Percentiles rank a stretch among this genome's conserved stretches.
phyloP scores from a whole-genome alignment of 2,113 vertebrate genomes.

The Dipodomys merriami region DNA sequence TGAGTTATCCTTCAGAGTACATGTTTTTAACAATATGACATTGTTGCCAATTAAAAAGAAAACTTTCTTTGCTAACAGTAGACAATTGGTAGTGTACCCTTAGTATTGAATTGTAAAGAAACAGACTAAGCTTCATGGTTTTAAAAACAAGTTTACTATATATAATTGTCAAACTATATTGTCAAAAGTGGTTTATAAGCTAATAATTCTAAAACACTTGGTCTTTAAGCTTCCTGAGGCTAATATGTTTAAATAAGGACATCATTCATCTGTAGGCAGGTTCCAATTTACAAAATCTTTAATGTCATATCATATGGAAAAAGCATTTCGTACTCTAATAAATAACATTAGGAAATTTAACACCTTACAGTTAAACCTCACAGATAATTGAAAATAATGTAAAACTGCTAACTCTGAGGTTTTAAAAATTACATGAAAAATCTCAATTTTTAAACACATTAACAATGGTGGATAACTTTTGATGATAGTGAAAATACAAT shows the following conservation, averaged over 20 bases:
- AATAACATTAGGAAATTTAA: slow-evolving; percentile 40
- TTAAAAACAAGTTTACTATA: slow-evolving; percentile 9
- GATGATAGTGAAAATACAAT: slow-evolving; percentile 14
- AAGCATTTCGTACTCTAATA: slow-evolving; percentile 64
- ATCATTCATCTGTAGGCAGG: slow-evolving; percentile 61
- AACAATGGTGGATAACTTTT: slow-evolving; percentile 47
- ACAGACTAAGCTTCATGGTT: background rate
- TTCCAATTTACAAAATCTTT: slow-evolving; percentile 66
- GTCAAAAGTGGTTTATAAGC: slow-evolving; percentile 29
- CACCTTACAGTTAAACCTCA: slow-evolving; percentile 50
- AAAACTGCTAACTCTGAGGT: slow-evolving; percentile 23
- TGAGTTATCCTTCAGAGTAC: background rate
- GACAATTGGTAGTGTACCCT: background rate
- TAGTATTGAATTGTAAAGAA: slow-evolving; percentile 28
- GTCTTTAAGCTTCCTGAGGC: slow-evolving; percentile 41
- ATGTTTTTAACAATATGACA: slow-evolving; percentile 34
- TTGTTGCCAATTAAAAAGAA: background rate
- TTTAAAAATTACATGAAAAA: slow-evolving; percentile 59
- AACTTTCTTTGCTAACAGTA: background rate
- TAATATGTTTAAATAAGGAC: slow-evolving; percentile 64
- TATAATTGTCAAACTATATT: background rate
- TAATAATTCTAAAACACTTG: slow-evolving; percentile 54
- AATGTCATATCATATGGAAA: slow-evolving; percentile 61
- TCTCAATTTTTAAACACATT: slow-evolving; percentile 36
- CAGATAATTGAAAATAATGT: slow-evolving; percentile 45